These are phyloP conservation scores for Ceyx margarethae DNA, from an alignment of 2,113 vertebrate genomes.

Conservation along the genomic window DNA sequence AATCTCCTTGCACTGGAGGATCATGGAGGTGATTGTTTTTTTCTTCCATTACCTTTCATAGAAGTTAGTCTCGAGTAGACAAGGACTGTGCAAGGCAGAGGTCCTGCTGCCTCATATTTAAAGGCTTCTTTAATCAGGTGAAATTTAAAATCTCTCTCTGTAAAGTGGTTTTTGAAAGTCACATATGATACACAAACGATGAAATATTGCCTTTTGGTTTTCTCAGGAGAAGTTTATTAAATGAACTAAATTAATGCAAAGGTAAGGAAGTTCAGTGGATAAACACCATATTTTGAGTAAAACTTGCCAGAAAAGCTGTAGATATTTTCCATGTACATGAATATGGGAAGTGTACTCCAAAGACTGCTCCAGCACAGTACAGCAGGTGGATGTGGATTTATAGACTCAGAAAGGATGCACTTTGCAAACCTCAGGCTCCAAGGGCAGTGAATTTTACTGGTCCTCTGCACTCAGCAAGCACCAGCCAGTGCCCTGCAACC, in stretches of 20 bases:
- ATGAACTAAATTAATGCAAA: not conserved
- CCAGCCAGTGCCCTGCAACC: not conserved
- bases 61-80: not conserved
- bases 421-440: not conserved
- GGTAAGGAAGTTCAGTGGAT: not conserved
- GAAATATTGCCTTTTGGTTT: not conserved
- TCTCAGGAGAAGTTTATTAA: not conserved
- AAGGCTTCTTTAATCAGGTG: not conserved
- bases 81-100: not conserved
- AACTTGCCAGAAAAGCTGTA: not conserved
- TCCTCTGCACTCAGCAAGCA: not conserved
- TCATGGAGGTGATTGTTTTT: not conserved
- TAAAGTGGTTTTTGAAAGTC: not conserved
- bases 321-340: not conserved
- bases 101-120: not conserved
- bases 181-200: fast-evolving
- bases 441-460: not conserved
- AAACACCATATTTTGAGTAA: not conserved
- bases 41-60: not conserved
- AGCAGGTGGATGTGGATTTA: not conserved
- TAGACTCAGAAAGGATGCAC: fast-evolving
- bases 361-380: not conserved
- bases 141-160: not conserved
- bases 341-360: not conserved
- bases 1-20: not conserved